phyloP scores from a whole-genome alignment of 2,888 invertebrate genomes.

The Cremastobaeus sp. region DNA sequence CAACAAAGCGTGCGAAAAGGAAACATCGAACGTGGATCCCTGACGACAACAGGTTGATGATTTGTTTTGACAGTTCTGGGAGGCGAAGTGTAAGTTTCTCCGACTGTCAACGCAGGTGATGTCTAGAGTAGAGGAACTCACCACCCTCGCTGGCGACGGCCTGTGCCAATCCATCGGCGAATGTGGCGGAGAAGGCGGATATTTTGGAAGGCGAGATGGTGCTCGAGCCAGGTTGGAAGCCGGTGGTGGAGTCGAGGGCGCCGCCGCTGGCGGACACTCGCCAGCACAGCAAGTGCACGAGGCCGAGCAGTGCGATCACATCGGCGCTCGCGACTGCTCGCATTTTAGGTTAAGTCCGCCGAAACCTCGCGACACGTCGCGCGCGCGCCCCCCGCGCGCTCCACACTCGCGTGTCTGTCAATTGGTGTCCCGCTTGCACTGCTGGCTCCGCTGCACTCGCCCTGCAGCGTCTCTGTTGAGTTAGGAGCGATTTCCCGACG shows the following conservation, averaged over 20 bases:
- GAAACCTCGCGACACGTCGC: slow-evolving; percentile 66
- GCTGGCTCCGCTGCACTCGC: too few relatives aligned
- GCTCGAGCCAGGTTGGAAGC: slow-evolving; percentile 65
- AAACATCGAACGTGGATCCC: too few relatives aligned
- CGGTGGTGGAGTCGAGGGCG: slow-evolving; percentile 72
- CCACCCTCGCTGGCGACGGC: slow-evolving; percentile 81
- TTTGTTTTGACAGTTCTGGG: background rate
- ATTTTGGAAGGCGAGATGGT: slow-evolving; percentile 68
- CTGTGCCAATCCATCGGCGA: slow-evolving; percentile 81
- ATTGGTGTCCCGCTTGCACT: slow-evolving; percentile 27
- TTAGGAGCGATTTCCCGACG: slow-evolving; percentile 54
- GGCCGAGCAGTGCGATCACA: slow-evolving; percentile 68
- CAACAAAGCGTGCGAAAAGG: too few relatives aligned
- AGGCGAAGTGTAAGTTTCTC: too few relatives aligned
- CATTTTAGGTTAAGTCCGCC: slow-evolving; percentile 75
- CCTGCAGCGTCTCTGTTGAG: too few relatives aligned
- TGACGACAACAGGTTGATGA: too few relatives aligned
- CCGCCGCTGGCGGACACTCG: slow-evolving; percentile 73
- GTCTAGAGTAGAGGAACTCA: slow-evolving; percentile 73
- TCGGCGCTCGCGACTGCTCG: slow-evolving; percentile 71
- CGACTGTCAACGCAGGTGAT: too few relatives aligned
- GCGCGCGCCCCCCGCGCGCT: slow-evolving; percentile 54
- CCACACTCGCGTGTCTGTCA: background rate
- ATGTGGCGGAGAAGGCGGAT: slow-evolving; percentile 71
- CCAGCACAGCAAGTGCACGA: slow-evolving; percentile 62